Evolutionary conservation across 1,140 invertebrate genomes (phyloP).

Genomic region (Piezodorus guildinii): DNA sequence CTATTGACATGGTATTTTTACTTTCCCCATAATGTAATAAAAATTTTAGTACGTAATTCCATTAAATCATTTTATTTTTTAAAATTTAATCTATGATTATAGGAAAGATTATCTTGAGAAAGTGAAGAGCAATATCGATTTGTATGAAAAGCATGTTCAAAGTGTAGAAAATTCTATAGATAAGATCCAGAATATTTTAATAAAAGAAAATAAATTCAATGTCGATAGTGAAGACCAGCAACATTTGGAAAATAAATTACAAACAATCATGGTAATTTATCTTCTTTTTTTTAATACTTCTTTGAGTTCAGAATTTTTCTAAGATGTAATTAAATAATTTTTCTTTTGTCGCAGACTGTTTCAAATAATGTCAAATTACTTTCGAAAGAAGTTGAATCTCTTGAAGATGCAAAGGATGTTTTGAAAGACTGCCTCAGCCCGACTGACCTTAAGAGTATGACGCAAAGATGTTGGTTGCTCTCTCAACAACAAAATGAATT

Average conservation of each 20-base stretch:
- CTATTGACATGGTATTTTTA: slow-evolving; percentile 57
- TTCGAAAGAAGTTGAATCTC: background rate
- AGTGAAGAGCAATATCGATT: slow-evolving; percentile 14
- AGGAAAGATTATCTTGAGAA: slow-evolving; percentile 18
- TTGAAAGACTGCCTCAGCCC: slow-evolving; percentile 74
- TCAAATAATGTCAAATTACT: slow-evolving; percentile 16
- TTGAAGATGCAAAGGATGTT: slow-evolving; percentile 60
- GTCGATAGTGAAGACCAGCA: background rate
- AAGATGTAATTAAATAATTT: background rate
- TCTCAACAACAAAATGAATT: slow-evolving; percentile 67
- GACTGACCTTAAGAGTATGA: slow-evolving; percentile 71
- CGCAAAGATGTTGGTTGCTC: slow-evolving; percentile 60
- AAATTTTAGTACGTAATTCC: no score
- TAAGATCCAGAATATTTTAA: background rate
- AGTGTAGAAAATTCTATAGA: background rate
- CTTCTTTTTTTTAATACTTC: slow-evolving; percentile 20
- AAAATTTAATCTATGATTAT: background rate
- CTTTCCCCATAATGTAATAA: background rate
- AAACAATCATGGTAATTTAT: background rate
- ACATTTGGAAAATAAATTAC: background rate
- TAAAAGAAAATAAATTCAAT: background rate
- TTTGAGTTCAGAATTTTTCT: background rate
- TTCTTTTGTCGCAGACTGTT: slow-evolving; percentile 15
- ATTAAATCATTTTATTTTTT: background rate
- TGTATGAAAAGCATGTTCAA: slow-evolving; percentile 7